Evolutionary conservation across 2,113 vertebrate species (phyloP), one percentile per base, ranked within the genome.

Genomic region (Petrocephalus microphthalmus): DNA sequence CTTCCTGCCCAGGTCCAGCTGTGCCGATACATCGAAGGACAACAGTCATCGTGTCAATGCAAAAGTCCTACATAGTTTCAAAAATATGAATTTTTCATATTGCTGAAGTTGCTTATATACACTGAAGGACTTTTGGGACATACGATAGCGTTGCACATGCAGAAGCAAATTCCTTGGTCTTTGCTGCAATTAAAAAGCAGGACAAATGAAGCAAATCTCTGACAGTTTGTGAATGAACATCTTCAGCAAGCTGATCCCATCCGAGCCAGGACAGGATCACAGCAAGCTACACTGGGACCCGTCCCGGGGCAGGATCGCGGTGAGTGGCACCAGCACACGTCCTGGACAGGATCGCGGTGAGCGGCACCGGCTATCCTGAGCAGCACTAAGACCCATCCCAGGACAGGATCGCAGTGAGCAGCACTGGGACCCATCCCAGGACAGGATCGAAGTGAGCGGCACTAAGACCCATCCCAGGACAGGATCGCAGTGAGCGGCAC

Each of bases 1-100:
- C 85, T 97, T 97, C 90, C 97, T 97, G 42, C 96, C 94, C 0
- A 97, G 92, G 93, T 99, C 97, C 91, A 98, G 96, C 98, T 99
- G 94, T 25, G 89, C 60, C 88, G 37, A 87, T 42, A 84, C 49
- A 87, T 49, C 15, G n/a, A 57, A 83, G 78, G 71, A 29, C 7
- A 85, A 83, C 45, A 83, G 42, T 49, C 7, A 20, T 2, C 81
- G 25, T 6, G 52, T 51, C 8, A 57, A 60, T 67, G 15, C 13
- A 1, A 45, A n/a, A n/a, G 22, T 1, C n/a, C n/a, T n/a, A n/a
- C n/a, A n/a, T n/a, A n/a, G n/a, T n/a, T n/a, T n/a, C 17, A 53
- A 52, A 54, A 54, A 85, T 52, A 85, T 33, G 49, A 3, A 33
- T 53, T 19, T 29, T 7, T 47, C 11, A 84, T 84, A 22, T 25